These are phyloP conservation scores for Lasioglossum calceatum DNA, from an alignment of 2,888 invertebrate species.

Conservation along the genomic window DNA sequence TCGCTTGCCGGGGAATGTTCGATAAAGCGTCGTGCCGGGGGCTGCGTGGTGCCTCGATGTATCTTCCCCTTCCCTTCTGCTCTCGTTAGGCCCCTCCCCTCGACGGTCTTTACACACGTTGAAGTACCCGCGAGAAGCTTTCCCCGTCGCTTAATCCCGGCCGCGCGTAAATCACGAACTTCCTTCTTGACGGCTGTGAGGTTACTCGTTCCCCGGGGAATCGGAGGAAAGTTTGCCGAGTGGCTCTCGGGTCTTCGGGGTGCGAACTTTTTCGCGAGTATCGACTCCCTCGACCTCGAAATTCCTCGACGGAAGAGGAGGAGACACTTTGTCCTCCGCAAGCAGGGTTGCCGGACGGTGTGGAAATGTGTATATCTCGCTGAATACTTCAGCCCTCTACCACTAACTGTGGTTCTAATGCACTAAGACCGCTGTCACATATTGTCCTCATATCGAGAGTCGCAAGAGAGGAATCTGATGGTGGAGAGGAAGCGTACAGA, in stretches of 20 bases:
- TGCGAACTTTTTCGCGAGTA: conserved; percentile 18
- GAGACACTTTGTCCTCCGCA: background rate
- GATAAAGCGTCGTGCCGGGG: conserved; percentile 38
- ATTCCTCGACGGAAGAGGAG: background rate
- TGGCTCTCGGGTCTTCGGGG: conserved; percentile 26
- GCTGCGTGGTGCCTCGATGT: conserved; percentile 48
- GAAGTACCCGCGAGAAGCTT: conserved; percentile 56
- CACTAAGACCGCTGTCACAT: no score
- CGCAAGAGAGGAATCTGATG: no score
- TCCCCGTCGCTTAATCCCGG: conserved; percentile 62
- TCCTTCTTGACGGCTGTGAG: conserved; percentile 66
- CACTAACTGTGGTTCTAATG: no score
- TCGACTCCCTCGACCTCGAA: background rate
- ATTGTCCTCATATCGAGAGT: no score
- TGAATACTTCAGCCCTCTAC: no score
- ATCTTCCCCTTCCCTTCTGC: conserved; percentile 44
- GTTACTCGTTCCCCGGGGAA: conserved; percentile 51
- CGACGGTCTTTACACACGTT: conserved; percentile 56
- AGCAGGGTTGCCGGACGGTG: background rate
- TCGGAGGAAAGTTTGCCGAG: conserved; percentile 53
- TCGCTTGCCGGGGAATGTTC: conserved; percentile 7
- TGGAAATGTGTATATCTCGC: no score
- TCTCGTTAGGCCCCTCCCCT: conserved; percentile 43
- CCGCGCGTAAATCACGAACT: conserved; percentile 72
- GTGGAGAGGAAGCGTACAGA: no score